A percentile compares a stretch with the other conserved stretches of the same genome.
phyloP scores from a whole-genome alignment of 2,113 vertebrate species.

The Heteronetta atricapilla region DNA sequence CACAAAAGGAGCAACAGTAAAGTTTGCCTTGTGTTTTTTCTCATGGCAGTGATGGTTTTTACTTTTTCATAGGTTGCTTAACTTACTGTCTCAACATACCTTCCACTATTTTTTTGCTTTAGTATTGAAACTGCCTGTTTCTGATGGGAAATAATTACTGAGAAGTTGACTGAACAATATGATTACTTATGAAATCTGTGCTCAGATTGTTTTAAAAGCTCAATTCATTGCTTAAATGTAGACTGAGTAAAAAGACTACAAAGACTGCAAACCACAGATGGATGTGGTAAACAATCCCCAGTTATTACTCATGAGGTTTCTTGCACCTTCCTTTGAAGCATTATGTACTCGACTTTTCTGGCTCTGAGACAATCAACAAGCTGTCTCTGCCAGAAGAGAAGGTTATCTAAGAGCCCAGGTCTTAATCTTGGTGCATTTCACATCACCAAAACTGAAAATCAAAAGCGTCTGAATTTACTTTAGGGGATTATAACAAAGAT shows the following conservation, averaged over 20 bases:
- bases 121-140: not conserved
- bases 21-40: not conserved
- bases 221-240: not conserved
- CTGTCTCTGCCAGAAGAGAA: not conserved
- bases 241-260: not conserved
- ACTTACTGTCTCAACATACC: not conserved
- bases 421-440: not conserved
- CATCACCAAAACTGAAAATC: not conserved
- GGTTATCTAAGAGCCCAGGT: rapidly evolving
- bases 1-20: not conserved
- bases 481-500: not conserved
- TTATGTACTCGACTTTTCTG: not conserved
- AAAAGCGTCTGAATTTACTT: not conserved
- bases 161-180: not conserved
- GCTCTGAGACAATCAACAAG: not conserved
- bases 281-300: not conserved
- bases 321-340: not conserved
- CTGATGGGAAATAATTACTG: not conserved
- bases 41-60: not conserved
- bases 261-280: not conserved
- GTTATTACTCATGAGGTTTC: not conserved
- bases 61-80: not conserved
- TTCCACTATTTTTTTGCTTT: not conserved
- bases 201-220: not conserved
- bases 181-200: not conserved